Percentiles rank a stretch among this genome's conserved stretches.
phyloP scores from a whole-genome alignment of 2,797 vertebrate species.

The Paguma larvata region DNA sequence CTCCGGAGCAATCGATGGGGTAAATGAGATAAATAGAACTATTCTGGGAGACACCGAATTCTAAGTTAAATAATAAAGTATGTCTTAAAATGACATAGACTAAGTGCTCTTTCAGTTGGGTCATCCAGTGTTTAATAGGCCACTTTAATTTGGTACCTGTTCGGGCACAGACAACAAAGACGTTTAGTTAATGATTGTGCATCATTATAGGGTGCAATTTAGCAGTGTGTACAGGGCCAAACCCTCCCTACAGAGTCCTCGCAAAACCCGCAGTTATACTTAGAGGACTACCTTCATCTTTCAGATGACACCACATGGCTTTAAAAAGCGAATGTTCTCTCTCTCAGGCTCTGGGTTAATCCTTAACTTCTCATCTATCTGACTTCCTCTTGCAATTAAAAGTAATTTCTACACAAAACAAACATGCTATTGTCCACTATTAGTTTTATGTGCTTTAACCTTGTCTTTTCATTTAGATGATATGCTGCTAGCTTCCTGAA shows the following conservation, averaged over 20 bases:
- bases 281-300: neutral
- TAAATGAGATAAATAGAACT: slow-evolving; percentile 38
- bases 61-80: slow-evolving; percentile 38
- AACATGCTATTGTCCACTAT: neutral
- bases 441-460: neutral
- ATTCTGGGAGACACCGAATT: slow-evolving; percentile 42
- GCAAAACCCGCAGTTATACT: neutral
- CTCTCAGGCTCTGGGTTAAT: neutral
- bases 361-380: neutral
- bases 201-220: slow-evolving; percentile 30
- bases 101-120: neutral
- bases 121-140: neutral
- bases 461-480: neutral
- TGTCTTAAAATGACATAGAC: neutral
- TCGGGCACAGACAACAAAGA: neutral
- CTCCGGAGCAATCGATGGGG: neutral
- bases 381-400: neutral
- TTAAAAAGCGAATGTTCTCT: neutral
- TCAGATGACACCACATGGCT: neutral
- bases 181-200: slow-evolving; percentile 44
- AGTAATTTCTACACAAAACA: slow-evolving; percentile 11
- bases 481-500: neutral
- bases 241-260: slow-evolving; percentile 19
- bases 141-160: slow-evolving; percentile 14
- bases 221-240: neutral